These are phyloP conservation scores for Nysson spinosus DNA, from an alignment of 2,888 invertebrate genomes.

Conservation along the genomic window DNA sequence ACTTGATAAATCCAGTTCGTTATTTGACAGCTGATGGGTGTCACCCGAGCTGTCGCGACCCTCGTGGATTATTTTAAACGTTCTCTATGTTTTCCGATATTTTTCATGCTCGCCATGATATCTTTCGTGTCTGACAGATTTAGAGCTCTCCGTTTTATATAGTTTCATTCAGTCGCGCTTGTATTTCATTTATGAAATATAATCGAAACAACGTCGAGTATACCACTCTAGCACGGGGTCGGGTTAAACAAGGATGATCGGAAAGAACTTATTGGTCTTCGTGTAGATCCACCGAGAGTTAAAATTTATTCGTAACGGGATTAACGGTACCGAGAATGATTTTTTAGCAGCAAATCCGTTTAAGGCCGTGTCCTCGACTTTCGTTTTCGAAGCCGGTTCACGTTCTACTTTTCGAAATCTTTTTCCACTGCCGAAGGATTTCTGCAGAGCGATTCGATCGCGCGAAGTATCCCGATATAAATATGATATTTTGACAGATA, in stretches of 20 bases:
- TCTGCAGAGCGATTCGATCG: neutral
- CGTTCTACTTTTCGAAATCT: constrained; percentile 41
- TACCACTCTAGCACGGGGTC: too few relatives aligned
- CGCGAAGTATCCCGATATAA: too few relatives aligned
- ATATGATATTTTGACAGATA: too few relatives aligned
- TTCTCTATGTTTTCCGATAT: too few relatives aligned
- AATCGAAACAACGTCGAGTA: too few relatives aligned
- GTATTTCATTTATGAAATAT: too few relatives aligned
- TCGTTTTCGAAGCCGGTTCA: constrained; percentile 44
- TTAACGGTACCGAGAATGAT: constrained; percentile 21
- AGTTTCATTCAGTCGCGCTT: too few relatives aligned
- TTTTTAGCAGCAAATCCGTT: constrained; percentile 27
- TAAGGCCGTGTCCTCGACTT: constrained; percentile 31
- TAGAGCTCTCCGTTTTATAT: too few relatives aligned
- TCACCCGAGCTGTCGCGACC: too few relatives aligned
- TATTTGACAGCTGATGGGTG: constrained; percentile 70
- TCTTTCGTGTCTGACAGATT: too few relatives aligned
- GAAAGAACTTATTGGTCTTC: neutral
- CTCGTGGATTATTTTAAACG: too few relatives aligned
- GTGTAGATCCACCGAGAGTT: neutral
- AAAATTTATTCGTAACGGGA: constrained; percentile 13
- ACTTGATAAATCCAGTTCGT: constrained; percentile 23
- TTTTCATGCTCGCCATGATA: too few relatives aligned
- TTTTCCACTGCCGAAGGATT: constrained; percentile 8
- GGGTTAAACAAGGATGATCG: neutral